Evolutionary conservation across 2,113 vertebrate species (phyloP), one percentile per base, ranked within the genome.

Genomic region (Podiceps cristatus): DNA sequence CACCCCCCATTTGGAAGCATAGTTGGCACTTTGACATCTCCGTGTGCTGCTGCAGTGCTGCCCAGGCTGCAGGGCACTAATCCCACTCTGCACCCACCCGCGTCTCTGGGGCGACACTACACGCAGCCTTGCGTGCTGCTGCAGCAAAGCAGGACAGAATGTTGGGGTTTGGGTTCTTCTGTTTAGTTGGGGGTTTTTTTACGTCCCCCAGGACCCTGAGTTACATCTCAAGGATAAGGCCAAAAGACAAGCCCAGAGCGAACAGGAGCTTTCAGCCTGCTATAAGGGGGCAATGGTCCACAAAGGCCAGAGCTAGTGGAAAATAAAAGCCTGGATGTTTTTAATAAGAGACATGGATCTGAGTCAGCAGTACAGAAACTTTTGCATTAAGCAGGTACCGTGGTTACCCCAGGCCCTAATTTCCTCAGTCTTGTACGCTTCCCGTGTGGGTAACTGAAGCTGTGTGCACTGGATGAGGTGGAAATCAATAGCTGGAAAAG

Each of bases 1-100:
- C 24, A 12, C 27, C 24, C 27, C 13, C 18, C 40, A 2, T 58
- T 86, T 83, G 55, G 35, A 47, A 71, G 18, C 14, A 2, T 18
- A 10, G 49, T 75, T 58, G 62, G 45, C 42, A 28, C 50, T 71
- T 55, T 2, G 7, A 31, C 17, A 13, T 18, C 55, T 44, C 37
- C 1, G 0, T 2, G 10, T 0, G 2, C 22, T 8, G 5, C 1
- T 74, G 77, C 2, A 7, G 8, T 18, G 40, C 66, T 68, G 84
- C 63, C 10, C 47, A 40, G 59, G 18, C 15, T 59, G 53, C 62
- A 52, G 53, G 15, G n/a, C 24, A 3, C 9, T 6, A 5, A 42
- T 25, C 3, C 18, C 28, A 4, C 33, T 20, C 33, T 59, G 72
- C 56, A 25, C 3, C 13, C 49, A 33, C 18, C 37, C 7, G 2